Base-by-base conservation (phyloP, 2,797 vertebrate species). In the Florisuga fusca region DNA sequence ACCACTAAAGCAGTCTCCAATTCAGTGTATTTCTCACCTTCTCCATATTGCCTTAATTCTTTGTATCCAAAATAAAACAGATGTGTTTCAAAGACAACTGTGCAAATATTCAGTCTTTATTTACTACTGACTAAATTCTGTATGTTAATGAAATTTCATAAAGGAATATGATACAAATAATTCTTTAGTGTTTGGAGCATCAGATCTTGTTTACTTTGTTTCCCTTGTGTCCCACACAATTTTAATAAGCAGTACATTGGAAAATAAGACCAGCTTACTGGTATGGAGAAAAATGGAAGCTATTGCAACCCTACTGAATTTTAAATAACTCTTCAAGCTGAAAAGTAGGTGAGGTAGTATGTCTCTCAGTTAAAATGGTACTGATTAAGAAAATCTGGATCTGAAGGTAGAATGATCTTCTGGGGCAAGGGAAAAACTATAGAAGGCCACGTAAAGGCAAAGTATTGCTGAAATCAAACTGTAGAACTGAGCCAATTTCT, bases 251-350 rank as follows among this genome's bases (percentile, higher is more conserved):
- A 84, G 10, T 46, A 80, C 2, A 29, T 7, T 54, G 10, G 19
- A 81, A 78, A 91, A 74, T 59, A 46, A 67, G 57, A 67, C 9
- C 0, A 50, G 18, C 5, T 19, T 66, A 34, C 34, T n/a, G 34
- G 36, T n/a, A n/a, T 2, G 1, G 7, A 1, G 0, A 1, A 4
- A 15, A 12, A n/a, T 22, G 3, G 13, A 81, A 82, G n/a, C 12
- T 43, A 63, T 3, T 63, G 36, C 7, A 84, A 12, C 27, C 26
- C 17, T 74, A 7, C 6, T 84, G 25, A 59, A 57, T 61, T 83
- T 86, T 31, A 72, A 93, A 84, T 33, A 67, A 5, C 5, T 74
- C 27, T 74, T 34, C 67, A 71, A 74, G 6, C 4, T 71, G 41
- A 74, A 79, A 77, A 59, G 19, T 33, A 54, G 8, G 7, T 46